Percentiles rank a stretch among this genome's conserved stretches.
Conservation (phyloP, 1,140 invertebrate genomes). For the Ceratina calcarata region DNA sequence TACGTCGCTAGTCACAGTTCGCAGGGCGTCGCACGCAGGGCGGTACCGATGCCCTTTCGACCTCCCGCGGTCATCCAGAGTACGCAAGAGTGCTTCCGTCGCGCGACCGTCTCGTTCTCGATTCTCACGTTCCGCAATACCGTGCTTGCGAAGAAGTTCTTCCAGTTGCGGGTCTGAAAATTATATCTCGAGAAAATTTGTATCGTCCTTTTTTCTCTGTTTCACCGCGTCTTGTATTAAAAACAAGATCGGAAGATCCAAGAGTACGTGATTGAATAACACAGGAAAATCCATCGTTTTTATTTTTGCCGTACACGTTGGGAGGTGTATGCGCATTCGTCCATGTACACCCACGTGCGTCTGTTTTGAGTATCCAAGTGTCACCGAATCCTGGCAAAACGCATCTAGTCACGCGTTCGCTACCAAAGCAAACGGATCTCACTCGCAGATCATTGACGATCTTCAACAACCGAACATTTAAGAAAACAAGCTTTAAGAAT, state of each 20-base stretch:
- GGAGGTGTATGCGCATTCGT: background rate
- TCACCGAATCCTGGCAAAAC: constrained; percentile 23
- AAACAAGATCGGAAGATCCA: background rate
- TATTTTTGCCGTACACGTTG: background rate
- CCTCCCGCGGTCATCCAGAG: constrained; percentile 64
- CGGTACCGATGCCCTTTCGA: constrained; percentile 75
- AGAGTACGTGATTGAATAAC: constrained; percentile 7
- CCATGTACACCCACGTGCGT: constrained; percentile 46
- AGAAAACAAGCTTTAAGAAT: background rate
- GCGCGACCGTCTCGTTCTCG: constrained; percentile 23
- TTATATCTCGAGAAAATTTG: background rate
- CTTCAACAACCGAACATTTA: background rate
- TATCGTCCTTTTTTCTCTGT: background rate
- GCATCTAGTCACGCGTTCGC: constrained; percentile 36
- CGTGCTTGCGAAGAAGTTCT: background rate
- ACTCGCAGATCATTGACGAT: background rate
- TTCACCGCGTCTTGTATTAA: background rate
- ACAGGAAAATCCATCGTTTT: background rate
- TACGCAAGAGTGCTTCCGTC: constrained; percentile 50
- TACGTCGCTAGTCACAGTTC: constrained; percentile 50
- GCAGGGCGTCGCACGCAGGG: constrained; percentile 65
- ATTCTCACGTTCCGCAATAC: constrained; percentile 17
- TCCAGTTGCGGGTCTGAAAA: background rate
- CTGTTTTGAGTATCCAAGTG: constrained; percentile 33
- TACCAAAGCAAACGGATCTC: constrained; percentile 43